Base-by-base conservation (phyloP, 2,888 invertebrate species). In the Augochlorella aurata region DNA sequence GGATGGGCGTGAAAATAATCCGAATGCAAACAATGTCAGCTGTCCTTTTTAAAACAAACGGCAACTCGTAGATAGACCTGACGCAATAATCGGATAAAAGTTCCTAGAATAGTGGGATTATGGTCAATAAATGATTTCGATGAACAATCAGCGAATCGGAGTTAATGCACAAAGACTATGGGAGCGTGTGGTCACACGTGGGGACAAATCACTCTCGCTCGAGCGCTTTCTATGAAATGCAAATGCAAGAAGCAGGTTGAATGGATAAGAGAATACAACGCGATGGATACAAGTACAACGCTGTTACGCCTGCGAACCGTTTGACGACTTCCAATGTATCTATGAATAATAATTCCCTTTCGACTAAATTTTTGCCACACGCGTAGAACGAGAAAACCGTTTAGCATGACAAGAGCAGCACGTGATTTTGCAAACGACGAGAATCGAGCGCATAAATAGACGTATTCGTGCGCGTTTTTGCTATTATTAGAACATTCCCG, bases 391-490 rank as follows among this genome's bases (percentile, higher is more conserved):
- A 50, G 58, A 61, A 50, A 71, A 45, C 21, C 73, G 38, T 49
- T 83, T 76, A 77, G 45, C 80, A 67, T 79, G 76, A 80, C 77
- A 77, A 77, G 61, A 65, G 72, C 70, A 70, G 66, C 68, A 73
- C 66, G 76, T 54, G 78, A 71, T 79, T 85, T 87, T 78, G 78
- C 82, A 78, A 84, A 78, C 49, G 65, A 77, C 71, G 78, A 79
- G 81, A 80, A 81, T 79, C 49, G 81, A 49, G 61, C 58, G 78
- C 82, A 69, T 75, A 86, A 83, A 88, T 86, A 85, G 79, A 84
- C 73, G 44, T 52, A 50, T 52, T 66, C 71, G 82, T 79, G 21
- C n/a, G 65, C 18, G 50, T 66, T 68, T 47, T 4, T 24, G n/a
- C 66, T 77, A 47, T 71, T 81, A 63, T 67, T 68, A 58, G 66